These are phyloP conservation scores for Thalpophila matura DNA, from an alignment of 2,888 invertebrate species.

Conservation along the genomic window DNA sequence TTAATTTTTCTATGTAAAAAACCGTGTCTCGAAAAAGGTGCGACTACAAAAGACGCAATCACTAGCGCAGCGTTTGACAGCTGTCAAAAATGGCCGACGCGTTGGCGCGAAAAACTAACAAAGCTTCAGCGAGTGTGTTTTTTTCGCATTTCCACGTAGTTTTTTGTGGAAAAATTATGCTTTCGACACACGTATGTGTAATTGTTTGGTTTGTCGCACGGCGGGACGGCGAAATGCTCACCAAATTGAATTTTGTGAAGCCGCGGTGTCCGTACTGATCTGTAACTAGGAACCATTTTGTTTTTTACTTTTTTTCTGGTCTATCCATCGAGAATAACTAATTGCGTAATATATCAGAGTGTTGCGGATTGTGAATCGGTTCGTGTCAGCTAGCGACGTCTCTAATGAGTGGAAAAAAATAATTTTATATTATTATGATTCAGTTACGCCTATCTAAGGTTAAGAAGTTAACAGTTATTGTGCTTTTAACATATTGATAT, in stretches of 20 bases:
- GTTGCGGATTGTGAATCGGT: conserved; percentile 57
- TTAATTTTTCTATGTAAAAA: conserved; percentile 53
- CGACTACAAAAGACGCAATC: conserved; percentile 82
- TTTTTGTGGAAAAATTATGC: conserved; percentile 87
- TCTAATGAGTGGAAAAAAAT: conserved; percentile 63
- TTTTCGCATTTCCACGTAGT: conserved; percentile 79
- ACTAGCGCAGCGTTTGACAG: conserved; percentile 83
- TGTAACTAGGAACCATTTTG: conserved; percentile 72
- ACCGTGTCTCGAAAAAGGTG: conserved; percentile 69
- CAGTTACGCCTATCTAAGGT: conserved; percentile 61
- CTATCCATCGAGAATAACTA: conserved; percentile 58
- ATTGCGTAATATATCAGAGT: conserved; percentile 59
- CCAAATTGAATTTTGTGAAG: conserved; percentile 88
- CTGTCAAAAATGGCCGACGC: conserved; percentile 86
- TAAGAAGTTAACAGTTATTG: conserved; percentile 69
- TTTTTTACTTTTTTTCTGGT: conserved; percentile 60
- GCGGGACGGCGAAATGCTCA: conserved; percentile 75
- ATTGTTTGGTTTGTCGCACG: conserved; percentile 89
- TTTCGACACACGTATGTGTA: conserved; percentile 88
- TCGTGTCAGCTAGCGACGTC: conserved; percentile 66
- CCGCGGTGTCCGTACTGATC: conserved; percentile 76
- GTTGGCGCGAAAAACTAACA: conserved; percentile 87
- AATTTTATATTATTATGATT: no score
- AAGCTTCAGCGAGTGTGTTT: conserved; percentile 77
- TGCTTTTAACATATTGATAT: conserved; percentile 63